Conservation (phyloP, 2,888 invertebrate genomes). For the Drosophila ustulata region DNA sequence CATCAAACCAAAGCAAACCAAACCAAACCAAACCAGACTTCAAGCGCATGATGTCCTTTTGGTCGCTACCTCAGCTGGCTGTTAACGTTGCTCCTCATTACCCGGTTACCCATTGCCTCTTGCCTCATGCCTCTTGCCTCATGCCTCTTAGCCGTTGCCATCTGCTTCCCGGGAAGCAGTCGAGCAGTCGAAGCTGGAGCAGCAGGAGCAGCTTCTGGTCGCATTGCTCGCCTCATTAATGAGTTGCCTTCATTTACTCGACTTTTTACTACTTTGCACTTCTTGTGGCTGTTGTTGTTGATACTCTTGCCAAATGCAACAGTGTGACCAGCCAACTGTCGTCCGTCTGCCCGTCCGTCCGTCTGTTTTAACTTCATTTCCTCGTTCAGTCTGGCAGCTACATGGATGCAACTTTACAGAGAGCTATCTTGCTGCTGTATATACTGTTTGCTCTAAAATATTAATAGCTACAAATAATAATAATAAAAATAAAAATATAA, state of each 20-base stretch:
- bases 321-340: background rate
- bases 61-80: constrained; percentile 4
- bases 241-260: constrained; percentile 31
- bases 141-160: constrained; percentile 3
- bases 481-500: too few relatives aligned
- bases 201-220: constrained; percentile 15
- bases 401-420: background rate
- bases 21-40: too few relatives aligned
- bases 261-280: constrained; percentile 41
- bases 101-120: background rate
- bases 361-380: background rate
- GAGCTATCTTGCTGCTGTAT: constrained; percentile 3
- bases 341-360: background rate
- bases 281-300: background rate
- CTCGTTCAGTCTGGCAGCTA: background rate
- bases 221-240: constrained; percentile 44
- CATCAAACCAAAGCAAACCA: background rate
- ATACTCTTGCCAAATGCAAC: background rate
- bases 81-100: background rate
- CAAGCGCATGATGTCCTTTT: constrained; percentile 38
- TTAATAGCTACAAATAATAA: too few relatives aligned
- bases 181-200: background rate
- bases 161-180: background rate
- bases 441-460: too few relatives aligned
- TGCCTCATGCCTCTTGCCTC: too few relatives aligned